phyloP scores from a whole-genome alignment of 2,113 vertebrate genomes.

The Potamarius usumacintae region DNA sequence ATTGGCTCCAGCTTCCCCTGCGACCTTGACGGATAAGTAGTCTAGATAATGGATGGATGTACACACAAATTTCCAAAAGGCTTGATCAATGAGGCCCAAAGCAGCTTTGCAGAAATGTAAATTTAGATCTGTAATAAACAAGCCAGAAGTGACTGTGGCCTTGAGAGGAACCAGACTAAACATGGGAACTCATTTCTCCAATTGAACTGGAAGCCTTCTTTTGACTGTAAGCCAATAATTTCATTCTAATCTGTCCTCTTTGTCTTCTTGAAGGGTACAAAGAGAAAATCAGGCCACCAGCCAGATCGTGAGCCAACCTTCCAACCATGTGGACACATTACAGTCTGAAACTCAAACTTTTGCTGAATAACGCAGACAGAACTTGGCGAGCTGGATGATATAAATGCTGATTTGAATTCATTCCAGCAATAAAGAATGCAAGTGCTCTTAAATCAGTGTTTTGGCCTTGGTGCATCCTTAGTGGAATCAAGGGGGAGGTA shows the following conservation, averaged over 20 bases:
- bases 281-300: neutral
- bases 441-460: constrained; percentile 4
- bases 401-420: neutral
- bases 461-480: neutral
- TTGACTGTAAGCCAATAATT: neutral
- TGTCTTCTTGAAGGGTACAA: no score
- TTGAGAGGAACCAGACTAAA: neutral
- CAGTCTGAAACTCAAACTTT: neutral
- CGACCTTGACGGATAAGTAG: no score
- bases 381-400: neutral
- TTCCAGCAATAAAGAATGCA: neutral
- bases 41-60: no score
- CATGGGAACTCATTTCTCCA: neutral
- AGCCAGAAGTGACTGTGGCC: neutral
- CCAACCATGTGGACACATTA: neutral
- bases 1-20: no score
- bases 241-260: neutral
- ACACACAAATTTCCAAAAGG: neutral
- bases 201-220: neutral
- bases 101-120: neutral
- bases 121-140: neutral
- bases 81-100: neutral
- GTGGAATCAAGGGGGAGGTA: neutral
- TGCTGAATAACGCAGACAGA: neutral
- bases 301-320: neutral